Evolutionary conservation across 2,888 invertebrate species (phyloP).

Genomic region (Platyscelio sp.): DNA sequence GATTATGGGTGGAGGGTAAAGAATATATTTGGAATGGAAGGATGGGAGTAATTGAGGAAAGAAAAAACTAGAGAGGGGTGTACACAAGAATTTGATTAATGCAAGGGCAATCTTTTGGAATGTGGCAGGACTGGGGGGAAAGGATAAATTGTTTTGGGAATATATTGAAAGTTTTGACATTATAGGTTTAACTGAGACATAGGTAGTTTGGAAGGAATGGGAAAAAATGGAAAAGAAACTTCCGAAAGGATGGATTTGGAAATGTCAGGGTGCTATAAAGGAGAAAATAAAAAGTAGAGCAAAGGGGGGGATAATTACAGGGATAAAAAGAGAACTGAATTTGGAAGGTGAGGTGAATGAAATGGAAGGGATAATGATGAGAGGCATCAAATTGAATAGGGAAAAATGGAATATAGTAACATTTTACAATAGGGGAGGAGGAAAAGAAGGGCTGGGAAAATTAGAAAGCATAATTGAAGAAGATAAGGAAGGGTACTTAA

Average conservation of each 20-base stretch:
- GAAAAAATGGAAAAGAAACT: constrained; percentile 14
- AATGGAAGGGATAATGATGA: not conserved
- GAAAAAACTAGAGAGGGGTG: not conserved
- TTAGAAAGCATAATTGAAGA: not conserved
- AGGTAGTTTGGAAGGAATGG: constrained; percentile 65
- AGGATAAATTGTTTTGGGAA: constrained; percentile 63
- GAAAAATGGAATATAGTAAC: not conserved
- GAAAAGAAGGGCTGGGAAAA: not conserved
- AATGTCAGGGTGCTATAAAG: constrained; percentile 26
- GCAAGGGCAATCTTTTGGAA: constrained; percentile 53
- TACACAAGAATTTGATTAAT: not conserved
- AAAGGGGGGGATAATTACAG: constrained; percentile 53
- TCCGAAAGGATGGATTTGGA: constrained; percentile 43
- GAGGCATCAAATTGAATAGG: not conserved
- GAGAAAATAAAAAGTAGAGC: constrained; percentile 39
- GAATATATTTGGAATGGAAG: not conserved
- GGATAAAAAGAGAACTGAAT: constrained; percentile 9
- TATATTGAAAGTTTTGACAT: constrained; percentile 50
- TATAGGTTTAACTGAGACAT: constrained; percentile 64
- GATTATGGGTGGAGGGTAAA: not conserved
- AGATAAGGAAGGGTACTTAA: not conserved
- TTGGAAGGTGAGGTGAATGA: not conserved
- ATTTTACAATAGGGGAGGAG: constrained; percentile 4
- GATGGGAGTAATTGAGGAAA: not conserved
- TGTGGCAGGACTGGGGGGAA: constrained; percentile 61